A percentile compares a stretch with the other conserved stretches of the same genome.
These are phyloP conservation scores for Anolis apletophallus DNA, from an alignment of 2,797 vertebrate species.

Conservation along the genomic window DNA sequence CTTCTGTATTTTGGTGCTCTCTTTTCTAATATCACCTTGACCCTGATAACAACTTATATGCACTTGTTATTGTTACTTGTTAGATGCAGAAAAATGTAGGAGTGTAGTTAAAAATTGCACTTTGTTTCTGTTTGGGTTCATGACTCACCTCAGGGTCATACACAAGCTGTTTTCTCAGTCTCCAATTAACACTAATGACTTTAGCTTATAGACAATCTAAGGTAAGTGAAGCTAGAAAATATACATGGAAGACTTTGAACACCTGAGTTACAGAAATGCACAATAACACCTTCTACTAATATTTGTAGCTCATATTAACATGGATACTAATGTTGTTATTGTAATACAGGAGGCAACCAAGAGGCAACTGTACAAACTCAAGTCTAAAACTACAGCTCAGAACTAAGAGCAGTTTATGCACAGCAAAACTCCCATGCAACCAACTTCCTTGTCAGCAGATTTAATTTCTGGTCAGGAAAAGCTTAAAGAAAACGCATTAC, in stretches of 20 bases:
- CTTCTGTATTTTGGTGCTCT: neutral
- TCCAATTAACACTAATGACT: neutral
- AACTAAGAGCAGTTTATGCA: slow-evolving; percentile 30
- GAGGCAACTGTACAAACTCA: neutral
- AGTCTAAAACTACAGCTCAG: neutral
- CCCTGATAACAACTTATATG: neutral
- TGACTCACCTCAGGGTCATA: neutral
- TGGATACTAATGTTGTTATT: neutral
- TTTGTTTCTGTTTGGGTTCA: neutral
- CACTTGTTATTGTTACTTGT: neutral
- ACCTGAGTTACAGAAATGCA: neutral
- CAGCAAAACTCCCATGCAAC: slow-evolving; percentile 13
- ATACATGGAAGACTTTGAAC: neutral
- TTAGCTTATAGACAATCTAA: neutral
- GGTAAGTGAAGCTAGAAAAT: neutral
- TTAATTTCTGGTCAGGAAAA: slow-evolving; percentile 32
- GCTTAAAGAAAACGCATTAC: slow-evolving; percentile 18
- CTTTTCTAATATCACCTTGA: neutral
- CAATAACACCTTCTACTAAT: neutral
- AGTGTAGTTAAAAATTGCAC: neutral
- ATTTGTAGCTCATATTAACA: neutral
- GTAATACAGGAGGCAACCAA: neutral
- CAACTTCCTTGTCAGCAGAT: slow-evolving; percentile 43
- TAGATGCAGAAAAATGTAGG: too few relatives aligned
- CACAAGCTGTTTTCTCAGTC: neutral